Evolutionary conservation across 2,113 vertebrate species (phyloP).

Genomic region (Cryptotis parvus): DNA sequence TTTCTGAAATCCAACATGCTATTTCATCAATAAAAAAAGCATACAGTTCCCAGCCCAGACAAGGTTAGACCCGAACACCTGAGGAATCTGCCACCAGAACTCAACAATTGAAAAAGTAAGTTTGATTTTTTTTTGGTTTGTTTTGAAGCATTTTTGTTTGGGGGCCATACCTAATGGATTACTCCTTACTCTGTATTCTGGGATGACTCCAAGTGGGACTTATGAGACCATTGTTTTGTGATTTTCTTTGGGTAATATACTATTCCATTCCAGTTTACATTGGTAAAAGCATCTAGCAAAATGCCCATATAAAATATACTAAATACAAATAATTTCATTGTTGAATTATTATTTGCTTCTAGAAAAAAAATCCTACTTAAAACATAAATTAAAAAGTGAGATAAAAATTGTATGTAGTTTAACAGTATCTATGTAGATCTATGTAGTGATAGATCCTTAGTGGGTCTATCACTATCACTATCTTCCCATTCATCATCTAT

Average conservation of each 20-base stretch:
- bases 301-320: background rate
- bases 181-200: too few relatives aligned
- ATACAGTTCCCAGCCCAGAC: too few relatives aligned
- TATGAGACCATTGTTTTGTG: background rate
- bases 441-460: too few relatives aligned
- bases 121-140: background rate
- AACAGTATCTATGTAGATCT: too few relatives aligned
- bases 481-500: too few relatives aligned
- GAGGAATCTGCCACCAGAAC: too few relatives aligned
- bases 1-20: too few relatives aligned
- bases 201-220: too few relatives aligned
- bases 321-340: background rate
- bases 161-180: background rate
- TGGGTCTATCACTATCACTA: too few relatives aligned
- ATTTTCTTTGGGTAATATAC: background rate
- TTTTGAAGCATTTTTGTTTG: background rate
- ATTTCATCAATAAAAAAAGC: too few relatives aligned
- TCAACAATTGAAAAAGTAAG: background rate
- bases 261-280: background rate
- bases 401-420: background rate
- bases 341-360: background rate
- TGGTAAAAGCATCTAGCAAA: background rate
- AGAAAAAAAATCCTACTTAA: conserved; percentile 30
- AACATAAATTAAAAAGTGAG: background rate
- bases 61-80: too few relatives aligned